Evolutionary conservation across 1,140 invertebrate species (phyloP).

Genomic region (Danaus melanippus): DNA sequence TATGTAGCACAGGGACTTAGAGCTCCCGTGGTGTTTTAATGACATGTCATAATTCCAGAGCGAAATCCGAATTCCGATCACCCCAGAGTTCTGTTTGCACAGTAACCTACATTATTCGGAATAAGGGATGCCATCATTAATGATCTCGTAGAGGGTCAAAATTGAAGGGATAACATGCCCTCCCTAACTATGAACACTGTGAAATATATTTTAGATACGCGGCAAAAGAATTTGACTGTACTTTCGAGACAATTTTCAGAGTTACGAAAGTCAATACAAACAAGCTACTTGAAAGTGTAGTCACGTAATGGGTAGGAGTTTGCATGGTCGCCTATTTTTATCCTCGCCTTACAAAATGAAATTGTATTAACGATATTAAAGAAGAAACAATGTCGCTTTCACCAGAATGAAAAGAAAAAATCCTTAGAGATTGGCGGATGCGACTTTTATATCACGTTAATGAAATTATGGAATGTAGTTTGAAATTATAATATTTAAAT

Average conservation of each 20-base stretch:
- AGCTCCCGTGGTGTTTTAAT: too few species aligned
- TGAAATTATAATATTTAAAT: too few species aligned
- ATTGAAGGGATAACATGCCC: conserved; percentile 49
- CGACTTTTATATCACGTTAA: too few species aligned
- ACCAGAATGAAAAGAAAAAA: conserved; percentile 12
- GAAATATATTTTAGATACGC: conserved; percentile 33
- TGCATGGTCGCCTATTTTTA: conserved; percentile 28
- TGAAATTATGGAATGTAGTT: too few species aligned
- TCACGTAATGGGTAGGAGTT: conserved; percentile 26
- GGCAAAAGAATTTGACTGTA: conserved; percentile 26
- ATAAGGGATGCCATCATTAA: conserved; percentile 66
- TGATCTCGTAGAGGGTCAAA: conserved; percentile 48
- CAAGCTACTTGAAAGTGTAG: conserved; percentile 27
- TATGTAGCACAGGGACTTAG: too few species aligned
- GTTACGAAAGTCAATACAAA: conserved; percentile 40
- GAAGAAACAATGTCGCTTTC: conserved; percentile 12
- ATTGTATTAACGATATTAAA: conserved; percentile 27
- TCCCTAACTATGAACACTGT: conserved; percentile 63
- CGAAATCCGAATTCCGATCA: conserved; percentile 22
- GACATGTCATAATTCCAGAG: too few species aligned
- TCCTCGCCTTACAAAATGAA: conserved; percentile 24
- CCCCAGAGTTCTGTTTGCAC: conserved; percentile 58
- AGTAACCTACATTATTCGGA: conserved; percentile 65
- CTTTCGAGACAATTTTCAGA: conserved; percentile 36
- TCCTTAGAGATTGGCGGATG: conserved; percentile 9